Percentiles rank a stretch among this genome's conserved stretches.
Evolutionary conservation across 2,113 vertebrate species (phyloP).

Genomic region (Psilopogon haemacephalus): DNA sequence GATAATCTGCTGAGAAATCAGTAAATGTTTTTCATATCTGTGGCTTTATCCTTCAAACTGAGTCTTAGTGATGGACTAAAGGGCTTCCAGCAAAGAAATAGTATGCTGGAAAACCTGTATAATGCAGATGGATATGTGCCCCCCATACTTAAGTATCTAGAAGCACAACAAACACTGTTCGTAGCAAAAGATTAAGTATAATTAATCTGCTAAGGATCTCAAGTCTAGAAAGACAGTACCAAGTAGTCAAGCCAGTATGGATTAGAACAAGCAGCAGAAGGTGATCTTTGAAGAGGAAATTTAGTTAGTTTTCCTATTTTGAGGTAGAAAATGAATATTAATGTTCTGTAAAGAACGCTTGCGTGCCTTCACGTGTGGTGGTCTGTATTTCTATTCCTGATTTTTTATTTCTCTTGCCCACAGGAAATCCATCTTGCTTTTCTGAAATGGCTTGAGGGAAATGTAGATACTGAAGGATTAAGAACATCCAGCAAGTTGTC

Average conservation of each 20-base stretch:
- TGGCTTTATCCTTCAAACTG: not conserved
- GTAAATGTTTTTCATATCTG: not conserved
- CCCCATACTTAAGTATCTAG: not conserved
- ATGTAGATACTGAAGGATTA: slow-evolving; percentile 64
- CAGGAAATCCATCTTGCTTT: slow-evolving; percentile 72
- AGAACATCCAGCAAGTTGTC: slow-evolving; percentile 76
- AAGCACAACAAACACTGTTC: not conserved
- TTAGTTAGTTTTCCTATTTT: not conserved
- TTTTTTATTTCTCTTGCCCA: not conserved
- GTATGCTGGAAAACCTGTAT: not conserved
- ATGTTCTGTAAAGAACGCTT: rapidly evolving
- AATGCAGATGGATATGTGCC: not conserved
- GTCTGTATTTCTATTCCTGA: not conserved
- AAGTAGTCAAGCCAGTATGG: not conserved
- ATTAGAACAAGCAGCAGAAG: not conserved
- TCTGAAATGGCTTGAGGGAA: slow-evolving; percentile 75
- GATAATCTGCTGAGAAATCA: not conserved
- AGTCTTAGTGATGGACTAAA: not conserved
- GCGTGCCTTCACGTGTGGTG: not conserved
- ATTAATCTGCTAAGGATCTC: not conserved
- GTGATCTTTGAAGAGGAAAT: not conserved
- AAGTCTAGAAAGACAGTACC: not conserved
- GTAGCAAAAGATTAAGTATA: not conserved
- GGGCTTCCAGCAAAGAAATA: not conserved
- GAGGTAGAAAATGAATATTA: not conserved